Evolutionary conservation across 2,888 invertebrate genomes (phyloP).

Genomic region (Ormyrus labotus): DNA sequence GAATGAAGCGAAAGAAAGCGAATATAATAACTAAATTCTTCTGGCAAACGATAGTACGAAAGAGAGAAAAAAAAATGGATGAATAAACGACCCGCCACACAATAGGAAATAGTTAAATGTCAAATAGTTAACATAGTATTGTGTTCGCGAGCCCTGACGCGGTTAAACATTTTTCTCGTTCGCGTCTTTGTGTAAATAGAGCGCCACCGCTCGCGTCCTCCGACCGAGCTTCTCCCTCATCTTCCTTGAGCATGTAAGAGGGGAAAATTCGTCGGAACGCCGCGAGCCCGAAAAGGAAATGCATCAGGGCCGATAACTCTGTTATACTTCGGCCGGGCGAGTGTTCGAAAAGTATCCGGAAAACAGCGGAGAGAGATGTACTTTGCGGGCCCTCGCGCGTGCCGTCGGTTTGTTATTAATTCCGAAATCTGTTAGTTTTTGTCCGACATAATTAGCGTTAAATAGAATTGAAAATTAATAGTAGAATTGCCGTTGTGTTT

Average conservation of each 20-base stretch:
- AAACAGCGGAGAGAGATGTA: background rate
- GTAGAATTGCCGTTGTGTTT: conserved; percentile 71
- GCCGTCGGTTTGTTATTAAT: conserved; percentile 69
- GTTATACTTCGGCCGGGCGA: conserved; percentile 65
- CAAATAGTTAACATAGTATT: conserved; percentile 65
- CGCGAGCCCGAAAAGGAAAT: background rate
- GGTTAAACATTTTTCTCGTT: conserved; percentile 20
- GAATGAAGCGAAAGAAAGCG: conserved; percentile 4
- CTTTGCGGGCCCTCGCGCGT: conserved; percentile 45
- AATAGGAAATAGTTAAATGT: conserved; percentile 68
- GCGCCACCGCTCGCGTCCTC: conserved; percentile 47
- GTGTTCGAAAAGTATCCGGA: conserved; percentile 16
- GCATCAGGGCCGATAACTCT: conserved; percentile 64
- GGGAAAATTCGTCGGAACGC: conserved; percentile 33
- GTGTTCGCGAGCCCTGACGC: conserved; percentile 69
- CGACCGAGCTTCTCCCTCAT: background rate
- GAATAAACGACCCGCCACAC: conserved; percentile 52
- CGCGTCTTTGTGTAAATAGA: conserved; percentile 64
- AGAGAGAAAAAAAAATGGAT: background rate
- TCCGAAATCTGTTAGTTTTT: conserved; percentile 73
- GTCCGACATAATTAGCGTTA: conserved; percentile 71
- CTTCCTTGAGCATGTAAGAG: background rate
- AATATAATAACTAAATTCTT: conserved; percentile 26
- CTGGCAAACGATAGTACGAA: conserved; percentile 21
- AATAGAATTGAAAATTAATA: conserved; percentile 67